Base-by-base conservation (phyloP, 2,113 vertebrate genomes). In the Hydrochoerus hydrochaeris region DNA sequence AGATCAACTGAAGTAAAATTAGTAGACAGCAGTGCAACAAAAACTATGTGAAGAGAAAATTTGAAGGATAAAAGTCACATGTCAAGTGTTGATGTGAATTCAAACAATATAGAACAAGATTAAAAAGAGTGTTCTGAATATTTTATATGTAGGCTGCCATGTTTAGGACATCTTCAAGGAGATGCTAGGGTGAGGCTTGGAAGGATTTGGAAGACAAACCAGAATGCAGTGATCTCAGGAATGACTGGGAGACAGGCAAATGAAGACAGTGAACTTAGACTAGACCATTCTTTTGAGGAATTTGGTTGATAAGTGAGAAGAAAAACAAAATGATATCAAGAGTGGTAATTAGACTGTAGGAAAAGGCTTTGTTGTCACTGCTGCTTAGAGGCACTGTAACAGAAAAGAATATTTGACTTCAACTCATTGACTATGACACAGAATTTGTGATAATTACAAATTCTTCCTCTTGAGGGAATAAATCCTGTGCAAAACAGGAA, bases 381-480 rank as follows among this genome's bases (percentile, higher is more conserved):
- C 38, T 67, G 49, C 80, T 71, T 38, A 92, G 38, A 32, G 12
- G 4, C 57, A 94, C 57, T 82, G 44, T 13, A 71, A 10, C 14
- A n/a, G 26, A 90, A 96, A 63, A 57, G 54, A 97, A 71, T 82
- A 57, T 96, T 90, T 90, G 14, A 82, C 85, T 91, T 88, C 73
- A 88, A 69, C n/a, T 92, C 58, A 78, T 67, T 85, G 58, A 65
- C 22, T 62, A 38, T 30, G 81, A 41, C 41, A 73, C 78, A 35
- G 8, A 78, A 65, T 65, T 96, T 69, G 67, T 86, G 67, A 30
- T 84, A 52, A 54, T 63, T 87, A 16, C 9, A 32, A 81, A 94
- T 85, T 90, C 46, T 38, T 83, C 89, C 90, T 94, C 41, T 78
- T 58, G 16, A 62, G 49, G 14, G 65, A 86, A 89, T 52, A 69